phyloP scores from a whole-genome alignment of 2,113 vertebrate species.

The Cyprinodon tularosa region DNA sequence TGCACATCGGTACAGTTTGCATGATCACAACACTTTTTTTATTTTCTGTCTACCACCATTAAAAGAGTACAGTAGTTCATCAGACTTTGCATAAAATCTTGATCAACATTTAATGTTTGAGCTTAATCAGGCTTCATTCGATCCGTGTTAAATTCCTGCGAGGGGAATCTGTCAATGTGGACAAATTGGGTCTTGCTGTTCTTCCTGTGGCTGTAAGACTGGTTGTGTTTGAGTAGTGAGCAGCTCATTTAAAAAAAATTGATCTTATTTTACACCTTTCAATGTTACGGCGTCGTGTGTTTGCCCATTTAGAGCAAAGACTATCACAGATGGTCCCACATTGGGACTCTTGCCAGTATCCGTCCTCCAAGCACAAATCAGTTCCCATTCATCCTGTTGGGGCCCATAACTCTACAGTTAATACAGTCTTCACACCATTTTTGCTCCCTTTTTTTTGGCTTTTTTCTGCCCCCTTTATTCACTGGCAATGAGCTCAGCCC shows the following conservation, averaged over 20 bases:
- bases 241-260: slow-evolving; percentile 37
- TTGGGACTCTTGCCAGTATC: slow-evolving; percentile 50
- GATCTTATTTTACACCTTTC: slow-evolving; percentile 62
- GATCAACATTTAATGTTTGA: background rate
- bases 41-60: background rate
- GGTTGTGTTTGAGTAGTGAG: slow-evolving; percentile 12
- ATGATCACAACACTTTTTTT: slow-evolving; percentile 54
- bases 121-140: background rate
- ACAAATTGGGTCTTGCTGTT: slow-evolving; percentile 27
- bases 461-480: slow-evolving; percentile 33
- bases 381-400: slow-evolving; percentile 30
- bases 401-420: slow-evolving; percentile 39
- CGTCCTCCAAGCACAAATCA: slow-evolving; percentile 49
- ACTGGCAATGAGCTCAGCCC: slow-evolving; percentile 34
- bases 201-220: slow-evolving; percentile 7
- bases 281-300: slow-evolving; percentile 50
- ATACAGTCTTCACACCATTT: slow-evolving; percentile 43
- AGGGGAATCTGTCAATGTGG: slow-evolving; percentile 9
- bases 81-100: background rate
- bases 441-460: slow-evolving; percentile 15
- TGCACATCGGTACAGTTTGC: slow-evolving; percentile 59
- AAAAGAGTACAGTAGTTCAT: background rate
- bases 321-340: slow-evolving; percentile 64
- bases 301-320: slow-evolving; percentile 49
- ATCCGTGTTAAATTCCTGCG: background rate